Conservation (phyloP, 2,888 invertebrate species). For the Hirtodrosophila confusa region DNA sequence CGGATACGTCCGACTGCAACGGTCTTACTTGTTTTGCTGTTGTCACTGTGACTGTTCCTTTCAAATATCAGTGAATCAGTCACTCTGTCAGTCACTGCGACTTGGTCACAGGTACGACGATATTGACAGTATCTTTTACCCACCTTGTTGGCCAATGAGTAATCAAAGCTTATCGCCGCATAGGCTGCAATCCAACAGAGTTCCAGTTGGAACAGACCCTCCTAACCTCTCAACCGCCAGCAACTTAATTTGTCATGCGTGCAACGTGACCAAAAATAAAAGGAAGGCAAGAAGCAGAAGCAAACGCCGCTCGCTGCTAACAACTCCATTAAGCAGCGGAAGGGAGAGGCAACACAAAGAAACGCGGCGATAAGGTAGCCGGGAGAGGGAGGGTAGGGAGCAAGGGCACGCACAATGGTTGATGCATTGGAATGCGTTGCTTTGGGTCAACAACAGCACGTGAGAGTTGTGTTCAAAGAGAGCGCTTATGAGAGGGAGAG, state of each 20-base stretch:
- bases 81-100: no score
- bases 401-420: slow-evolving; percentile 21
- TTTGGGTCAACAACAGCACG: slow-evolving; percentile 40
- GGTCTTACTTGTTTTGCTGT: no score
- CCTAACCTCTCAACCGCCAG: slow-evolving; percentile 10
- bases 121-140: no score
- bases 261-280: slow-evolving; percentile 47
- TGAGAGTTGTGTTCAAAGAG: slow-evolving; percentile 29
- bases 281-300: slow-evolving; percentile 10
- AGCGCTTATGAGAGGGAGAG: slow-evolving; percentile 13
- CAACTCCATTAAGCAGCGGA: slow-evolving; percentile 60
- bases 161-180: slow-evolving; percentile 33
- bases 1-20: no score
- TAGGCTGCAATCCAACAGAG: slow-evolving; percentile 8
- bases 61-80: no score
- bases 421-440: slow-evolving; percentile 65
- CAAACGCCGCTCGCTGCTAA: slow-evolving; percentile 32
- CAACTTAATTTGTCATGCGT: slow-evolving; percentile 59
- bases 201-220: background rate
- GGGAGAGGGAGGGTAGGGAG: slow-evolving; percentile 16
- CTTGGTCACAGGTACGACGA: no score
- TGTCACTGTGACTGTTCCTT: no score
- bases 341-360: slow-evolving; percentile 18
- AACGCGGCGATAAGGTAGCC: slow-evolving; percentile 26
- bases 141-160: slow-evolving; percentile 28